Conservation (phyloP, 2,888 invertebrate species). For the Pristionchus maxplancki region DNA sequence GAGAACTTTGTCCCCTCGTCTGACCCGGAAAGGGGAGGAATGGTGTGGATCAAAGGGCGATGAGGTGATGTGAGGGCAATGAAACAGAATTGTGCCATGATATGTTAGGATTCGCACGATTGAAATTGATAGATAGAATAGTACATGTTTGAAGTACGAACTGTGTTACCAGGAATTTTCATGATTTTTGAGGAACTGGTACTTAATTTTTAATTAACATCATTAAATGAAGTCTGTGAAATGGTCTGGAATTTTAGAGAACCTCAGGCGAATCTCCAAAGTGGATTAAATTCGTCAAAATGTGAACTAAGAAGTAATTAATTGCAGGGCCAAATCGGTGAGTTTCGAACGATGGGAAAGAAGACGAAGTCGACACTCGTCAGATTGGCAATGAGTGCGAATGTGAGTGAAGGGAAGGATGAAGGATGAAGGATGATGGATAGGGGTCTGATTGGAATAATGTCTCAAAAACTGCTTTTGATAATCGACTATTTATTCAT, state of each 20-base stretch:
- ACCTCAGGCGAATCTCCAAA: too few species aligned
- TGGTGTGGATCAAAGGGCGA: neutral
- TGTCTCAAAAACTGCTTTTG: neutral
- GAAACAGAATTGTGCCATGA: too few species aligned
- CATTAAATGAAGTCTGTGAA: too few species aligned
- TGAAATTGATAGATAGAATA: too few species aligned
- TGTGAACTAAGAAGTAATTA: too few species aligned
- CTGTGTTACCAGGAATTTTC: too few species aligned
- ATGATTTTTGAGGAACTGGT: too few species aligned
- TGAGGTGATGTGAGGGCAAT: neutral
- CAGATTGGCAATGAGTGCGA: conserved; percentile 12
- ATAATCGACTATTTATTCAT: neutral
- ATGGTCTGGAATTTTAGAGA: too few species aligned
- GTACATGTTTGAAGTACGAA: too few species aligned
- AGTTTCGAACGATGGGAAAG: conserved; percentile 34
- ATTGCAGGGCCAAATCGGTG: conserved; percentile 6
- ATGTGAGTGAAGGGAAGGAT: conserved; percentile 5
- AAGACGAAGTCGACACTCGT: conserved; percentile 8
- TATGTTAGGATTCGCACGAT: too few species aligned
- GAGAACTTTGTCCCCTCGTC: conserved; percentile 14
- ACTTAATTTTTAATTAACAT: too few species aligned
- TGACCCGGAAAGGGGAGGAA: neutral
- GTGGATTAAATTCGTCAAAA: too few species aligned
- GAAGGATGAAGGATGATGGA: neutral
- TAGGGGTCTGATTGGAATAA: neutral